phyloP scores from a whole-genome alignment of 1,140 invertebrate species.

The Andrena cerasifolii region DNA sequence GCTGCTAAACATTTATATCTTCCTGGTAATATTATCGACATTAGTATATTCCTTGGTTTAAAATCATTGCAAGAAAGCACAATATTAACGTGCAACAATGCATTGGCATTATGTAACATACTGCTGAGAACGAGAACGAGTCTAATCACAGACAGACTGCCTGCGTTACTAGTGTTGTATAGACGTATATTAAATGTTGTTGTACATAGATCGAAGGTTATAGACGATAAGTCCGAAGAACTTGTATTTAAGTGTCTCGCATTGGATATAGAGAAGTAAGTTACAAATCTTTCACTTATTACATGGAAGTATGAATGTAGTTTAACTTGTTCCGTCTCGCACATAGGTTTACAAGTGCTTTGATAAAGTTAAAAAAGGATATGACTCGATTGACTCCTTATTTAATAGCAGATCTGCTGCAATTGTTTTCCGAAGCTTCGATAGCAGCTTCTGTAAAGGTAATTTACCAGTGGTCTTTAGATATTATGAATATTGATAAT shows the following conservation, averaged over 20 bases:
- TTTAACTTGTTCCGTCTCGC: conserved; percentile 34
- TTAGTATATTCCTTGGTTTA: conserved; percentile 51
- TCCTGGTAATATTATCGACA: conserved; percentile 56
- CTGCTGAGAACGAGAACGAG: conserved; percentile 60
- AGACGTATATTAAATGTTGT: conserved; percentile 54
- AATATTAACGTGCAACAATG: conserved; percentile 52
- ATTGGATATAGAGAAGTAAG: conserved; percentile 70
- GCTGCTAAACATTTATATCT: conserved; percentile 54
- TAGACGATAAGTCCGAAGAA: conserved; percentile 44
- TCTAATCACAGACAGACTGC: conserved; percentile 68
- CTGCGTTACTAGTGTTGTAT: conserved; percentile 66
- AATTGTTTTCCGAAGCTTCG: conserved; percentile 75
- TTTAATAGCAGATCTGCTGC: conserved; percentile 78
- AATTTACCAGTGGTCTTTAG: conserved; percentile 40
- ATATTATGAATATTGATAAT: neutral
- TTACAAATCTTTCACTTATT: conserved; percentile 2
- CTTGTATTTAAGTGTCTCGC: conserved; percentile 54
- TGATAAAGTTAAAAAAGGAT: conserved; percentile 77
- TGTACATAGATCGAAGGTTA: conserved; percentile 56
- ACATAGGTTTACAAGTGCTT: conserved; percentile 67
- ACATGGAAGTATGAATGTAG: neutral
- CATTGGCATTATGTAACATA: conserved; percentile 53
- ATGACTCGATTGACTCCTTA: conserved; percentile 77
- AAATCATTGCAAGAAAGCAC: conserved; percentile 51
- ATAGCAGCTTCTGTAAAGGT: conserved; percentile 80